Percentiles rank a stretch among this genome's conserved stretches.
These are phyloP conservation scores for Choreutis nemorana DNA, from an alignment of 2,888 invertebrate species.

Conservation along the genomic window DNA sequence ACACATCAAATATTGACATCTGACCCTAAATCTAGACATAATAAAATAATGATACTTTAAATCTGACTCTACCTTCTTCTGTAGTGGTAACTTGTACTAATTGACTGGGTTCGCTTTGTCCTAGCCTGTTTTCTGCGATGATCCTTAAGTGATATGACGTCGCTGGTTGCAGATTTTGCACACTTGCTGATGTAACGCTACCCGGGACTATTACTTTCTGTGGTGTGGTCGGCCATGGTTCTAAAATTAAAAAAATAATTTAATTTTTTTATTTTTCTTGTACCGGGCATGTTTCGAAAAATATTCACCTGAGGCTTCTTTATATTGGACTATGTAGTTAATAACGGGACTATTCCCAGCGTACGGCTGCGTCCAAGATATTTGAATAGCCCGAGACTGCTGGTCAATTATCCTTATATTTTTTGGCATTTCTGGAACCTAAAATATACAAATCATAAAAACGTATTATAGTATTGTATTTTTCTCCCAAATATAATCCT, in stretches of 20 bases:
- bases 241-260: constrained; percentile 40
- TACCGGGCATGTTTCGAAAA: too few relatives aligned
- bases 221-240: constrained; percentile 84
- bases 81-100: constrained; percentile 86
- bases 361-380: constrained; percentile 91
- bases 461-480: too few relatives aligned
- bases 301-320: constrained; percentile 76
- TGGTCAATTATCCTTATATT: constrained; percentile 86
- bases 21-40: too few relatives aligned
- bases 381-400: constrained; percentile 82
- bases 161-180: constrained; percentile 84
- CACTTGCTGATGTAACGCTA: constrained; percentile 81
- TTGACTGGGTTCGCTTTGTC: constrained; percentile 87
- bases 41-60: too few relatives aligned
- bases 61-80: constrained; percentile 75
- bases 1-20: too few relatives aligned
- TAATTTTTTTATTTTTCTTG: too few relatives aligned
- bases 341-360: constrained; percentile 89
- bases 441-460: constrained; percentile 30
- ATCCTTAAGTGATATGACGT: constrained; percentile 89
- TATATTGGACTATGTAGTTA: constrained; percentile 89
- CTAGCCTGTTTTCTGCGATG: constrained; percentile 88
- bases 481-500: too few relatives aligned
- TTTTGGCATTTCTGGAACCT: constrained; percentile 90
- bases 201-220: constrained; percentile 84